phyloP scores from a whole-genome alignment of 2,888 invertebrate genomes.

The Galeruca laticollis region DNA sequence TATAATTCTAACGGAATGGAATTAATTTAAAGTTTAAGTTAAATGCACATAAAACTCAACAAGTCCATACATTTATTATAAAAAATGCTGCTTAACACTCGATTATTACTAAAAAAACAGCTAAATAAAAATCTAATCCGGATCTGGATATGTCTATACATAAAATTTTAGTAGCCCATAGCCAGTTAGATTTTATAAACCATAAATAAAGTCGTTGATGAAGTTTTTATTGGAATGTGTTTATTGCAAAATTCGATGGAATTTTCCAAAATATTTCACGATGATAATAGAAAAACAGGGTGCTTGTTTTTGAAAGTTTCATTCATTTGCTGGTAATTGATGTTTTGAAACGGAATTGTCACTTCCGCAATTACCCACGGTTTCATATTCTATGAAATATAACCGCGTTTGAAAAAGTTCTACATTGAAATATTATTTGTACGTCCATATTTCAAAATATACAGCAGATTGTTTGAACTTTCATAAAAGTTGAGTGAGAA shows the following conservation, averaged over 20 bases:
- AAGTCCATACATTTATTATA: too few relatives aligned
- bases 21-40: too few relatives aligned
- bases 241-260: not conserved
- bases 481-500: too few relatives aligned
- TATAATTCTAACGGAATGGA: too few relatives aligned
- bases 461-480: too few relatives aligned
- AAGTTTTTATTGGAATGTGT: conserved; percentile 1
- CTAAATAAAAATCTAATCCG: not conserved
- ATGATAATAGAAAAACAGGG: not conserved
- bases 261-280: not conserved
- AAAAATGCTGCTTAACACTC: too few relatives aligned
- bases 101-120: too few relatives aligned
- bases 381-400: not conserved
- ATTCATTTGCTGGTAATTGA: not conserved
- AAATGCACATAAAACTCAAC: too few relatives aligned
- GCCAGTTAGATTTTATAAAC: not conserved
- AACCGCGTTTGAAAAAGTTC: too few relatives aligned
- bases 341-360: not conserved
- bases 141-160: not conserved
- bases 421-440: too few relatives aligned
- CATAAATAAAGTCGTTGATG: not conserved
- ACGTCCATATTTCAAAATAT: too few relatives aligned
- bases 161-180: not conserved
- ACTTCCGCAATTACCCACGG: not conserved
- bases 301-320: not conserved